Base-by-base conservation (phyloP, 2,113 vertebrate genomes). In the Dromaius novaehollandiae region DNA sequence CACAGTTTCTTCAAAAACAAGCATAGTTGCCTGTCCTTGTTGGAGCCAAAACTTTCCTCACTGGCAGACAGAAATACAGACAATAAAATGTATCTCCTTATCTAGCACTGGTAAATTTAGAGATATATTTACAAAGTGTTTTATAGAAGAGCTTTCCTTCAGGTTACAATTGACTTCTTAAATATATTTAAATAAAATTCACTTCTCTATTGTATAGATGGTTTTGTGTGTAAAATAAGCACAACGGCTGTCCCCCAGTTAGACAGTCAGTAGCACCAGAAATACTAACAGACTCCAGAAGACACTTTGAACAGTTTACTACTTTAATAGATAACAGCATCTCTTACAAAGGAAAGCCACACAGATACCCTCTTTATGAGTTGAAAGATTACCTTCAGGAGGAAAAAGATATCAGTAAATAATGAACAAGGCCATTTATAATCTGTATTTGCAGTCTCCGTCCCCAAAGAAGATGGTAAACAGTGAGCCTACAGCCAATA, bases 371-470 rank as follows among this genome's bases (percentile, higher is more conserved):
- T 38, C 42, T 64, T 55, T 38, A 11, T 51, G 48, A 77, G 26
- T 5, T 69, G 38, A 74, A 81, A 61, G 24, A 42, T 58, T 6
- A 55, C 22, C 51, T 82, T 61, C 76, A 24, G 1, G 5, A 69
- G 17, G n/a, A 40, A 70, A 61, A 93, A 64, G 13, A 11, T n/a
- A 60, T 7, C 0, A 5, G 32, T 0, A 1, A 92, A 61, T 30
- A 76, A 71, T 32, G 51, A n/a, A n/a, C 14, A 75, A 36, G 24
- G 32, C 14, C 11, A 32, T 1, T 70, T n/a, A 11, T 26, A 50
- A 6, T 0, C 2, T 25, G 34, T 55, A 77, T 64, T 64, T 89
- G 36, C 34, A 80, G 55, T 42, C 76, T 70, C 8, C 0, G 0
- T 58, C 32, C 42, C 76, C 17, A 44, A 58, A 83, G 34, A 64